Base-by-base conservation (phyloP, 1,140 invertebrate species). In the Alviniconcha marisindica region DNA sequence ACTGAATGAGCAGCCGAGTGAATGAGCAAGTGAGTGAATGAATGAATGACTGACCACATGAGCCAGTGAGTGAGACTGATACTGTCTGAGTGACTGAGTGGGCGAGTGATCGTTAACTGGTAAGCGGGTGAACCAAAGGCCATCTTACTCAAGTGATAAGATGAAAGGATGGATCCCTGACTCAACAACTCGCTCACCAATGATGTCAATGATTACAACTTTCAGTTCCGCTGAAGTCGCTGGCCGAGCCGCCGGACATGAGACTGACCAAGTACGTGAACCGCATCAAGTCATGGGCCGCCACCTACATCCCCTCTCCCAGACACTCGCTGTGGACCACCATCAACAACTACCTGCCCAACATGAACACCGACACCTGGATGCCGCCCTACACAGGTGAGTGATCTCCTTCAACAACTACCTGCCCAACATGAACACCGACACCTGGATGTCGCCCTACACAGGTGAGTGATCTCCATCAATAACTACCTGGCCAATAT, bases 161-260 rank as follows among this genome's bases (percentile, higher is more conserved):
- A n/a, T n/a, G n/a, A n/a, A n/a, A n/a, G n/a, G n/a, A n/a, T n/a
- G n/a, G n/a, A n/a, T n/a, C n/a, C n/a, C n/a, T n/a, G n/a, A n/a
- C n/a, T n/a, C n/a, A n/a, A n/a, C n/a, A n/a, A n/a, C n/a, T n/a
- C n/a, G n/a, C n/a, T n/a, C n/a, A n/a, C n/a, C n/a, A n/a, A n/a
- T n/a, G n/a, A n/a, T n/a, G n/a, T n/a, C n/a, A n/a, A n/a, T n/a
- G n/a, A n/a, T n/a, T n/a, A n/a, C n/a, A n/a, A n/a, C n/a, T 48
- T 28, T 97, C 97, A 0, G 96, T 98, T 94, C 96, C 97, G 0
- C 97, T 97, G 96, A 96, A 97, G 89, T 96, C 96, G 0, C 97
- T 98, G 90, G 96, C 97, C 90, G 95, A 96, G 88, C 96, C 96
- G 0, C 97, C 97, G 31, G 84, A 85, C 42, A 54, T 89, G 31